Percentiles rank a stretch among this genome's conserved stretches.
Conservation (phyloP, 2,113 vertebrate species). For the Chelonoidis abingdonii region DNA sequence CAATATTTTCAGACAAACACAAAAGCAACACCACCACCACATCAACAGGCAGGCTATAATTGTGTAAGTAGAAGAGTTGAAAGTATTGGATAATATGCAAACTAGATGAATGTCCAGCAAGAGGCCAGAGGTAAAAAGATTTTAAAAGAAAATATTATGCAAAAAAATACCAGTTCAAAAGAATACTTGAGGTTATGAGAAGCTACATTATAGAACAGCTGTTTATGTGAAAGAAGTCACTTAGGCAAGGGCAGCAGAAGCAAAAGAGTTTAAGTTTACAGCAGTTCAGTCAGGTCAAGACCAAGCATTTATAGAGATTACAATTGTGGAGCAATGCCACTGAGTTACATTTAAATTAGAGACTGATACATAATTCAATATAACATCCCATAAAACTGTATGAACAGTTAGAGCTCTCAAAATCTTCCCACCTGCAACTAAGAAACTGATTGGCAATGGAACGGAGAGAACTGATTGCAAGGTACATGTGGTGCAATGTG, state of each 20-base stretch:
- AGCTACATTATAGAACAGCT: background rate
- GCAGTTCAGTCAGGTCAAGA: background rate
- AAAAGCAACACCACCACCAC: background rate
- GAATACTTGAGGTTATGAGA: background rate
- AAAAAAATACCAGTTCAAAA: background rate
- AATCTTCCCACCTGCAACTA: background rate
- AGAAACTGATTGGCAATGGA: background rate
- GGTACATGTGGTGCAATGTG: background rate
- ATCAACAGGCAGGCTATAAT: background rate
- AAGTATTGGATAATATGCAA: background rate
- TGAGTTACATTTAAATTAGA: background rate
- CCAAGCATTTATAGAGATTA: conserved; percentile 30
- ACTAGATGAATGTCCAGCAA: background rate
- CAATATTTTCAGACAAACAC: background rate
- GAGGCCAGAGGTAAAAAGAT: background rate
- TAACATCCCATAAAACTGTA: background rate
- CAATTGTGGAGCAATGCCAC: background rate
- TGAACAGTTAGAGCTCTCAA: background rate
- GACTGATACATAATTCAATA: background rate
- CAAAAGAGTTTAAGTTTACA: background rate
- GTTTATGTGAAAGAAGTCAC: background rate
- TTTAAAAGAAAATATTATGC: background rate
- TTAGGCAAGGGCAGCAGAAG: background rate
- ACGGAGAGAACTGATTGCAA: background rate
- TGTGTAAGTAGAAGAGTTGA: background rate